These are phyloP conservation scores for Nyctibius bracteatus DNA, from an alignment of 2,113 vertebrate genomes.

Conservation along the genomic window DNA sequence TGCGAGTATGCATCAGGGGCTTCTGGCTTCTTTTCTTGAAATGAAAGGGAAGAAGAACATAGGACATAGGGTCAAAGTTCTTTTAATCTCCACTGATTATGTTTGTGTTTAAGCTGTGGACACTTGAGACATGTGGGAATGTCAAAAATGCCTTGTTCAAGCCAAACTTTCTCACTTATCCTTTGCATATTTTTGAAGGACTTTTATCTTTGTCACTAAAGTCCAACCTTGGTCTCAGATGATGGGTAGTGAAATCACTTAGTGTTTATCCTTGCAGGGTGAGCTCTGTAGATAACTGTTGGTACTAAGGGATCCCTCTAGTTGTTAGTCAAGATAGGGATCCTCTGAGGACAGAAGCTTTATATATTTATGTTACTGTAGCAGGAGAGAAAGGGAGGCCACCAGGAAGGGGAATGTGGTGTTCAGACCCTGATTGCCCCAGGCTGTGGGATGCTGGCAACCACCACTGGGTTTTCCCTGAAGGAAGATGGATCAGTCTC, in stretches of 20 bases:
- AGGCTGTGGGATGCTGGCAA: neutral
- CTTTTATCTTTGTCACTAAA: neutral
- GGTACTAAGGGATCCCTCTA: neutral
- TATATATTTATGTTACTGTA: neutral
- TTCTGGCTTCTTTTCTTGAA: neutral
- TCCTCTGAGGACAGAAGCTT: neutral
- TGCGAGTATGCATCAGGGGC: fast-evolving
- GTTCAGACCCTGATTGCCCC: neutral
- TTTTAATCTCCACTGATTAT: slow-evolving; percentile 40
- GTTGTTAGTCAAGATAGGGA: neutral
- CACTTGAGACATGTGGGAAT: slow-evolving; percentile 54
- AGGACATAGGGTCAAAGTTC: slow-evolving; percentile 16
- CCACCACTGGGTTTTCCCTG: neutral
- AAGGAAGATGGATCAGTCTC: neutral
- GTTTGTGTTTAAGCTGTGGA: slow-evolving; percentile 42
- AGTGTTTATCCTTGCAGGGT: neutral
- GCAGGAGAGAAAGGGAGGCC: neutral
- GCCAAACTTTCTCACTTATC: slow-evolving; percentile 25
- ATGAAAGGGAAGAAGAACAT: slow-evolving; percentile 9
- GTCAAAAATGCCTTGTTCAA: slow-evolving; percentile 40
- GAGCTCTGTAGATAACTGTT: neutral
- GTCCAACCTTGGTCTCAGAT: neutral
- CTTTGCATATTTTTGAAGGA: neutral
- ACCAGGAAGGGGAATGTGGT: neutral
- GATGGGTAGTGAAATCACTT: neutral